A percentile compares a stretch with the other conserved stretches of the same genome.
Conservation (phyloP, 2,797 vertebrate species). For the Lophotriccus pileatus region DNA sequence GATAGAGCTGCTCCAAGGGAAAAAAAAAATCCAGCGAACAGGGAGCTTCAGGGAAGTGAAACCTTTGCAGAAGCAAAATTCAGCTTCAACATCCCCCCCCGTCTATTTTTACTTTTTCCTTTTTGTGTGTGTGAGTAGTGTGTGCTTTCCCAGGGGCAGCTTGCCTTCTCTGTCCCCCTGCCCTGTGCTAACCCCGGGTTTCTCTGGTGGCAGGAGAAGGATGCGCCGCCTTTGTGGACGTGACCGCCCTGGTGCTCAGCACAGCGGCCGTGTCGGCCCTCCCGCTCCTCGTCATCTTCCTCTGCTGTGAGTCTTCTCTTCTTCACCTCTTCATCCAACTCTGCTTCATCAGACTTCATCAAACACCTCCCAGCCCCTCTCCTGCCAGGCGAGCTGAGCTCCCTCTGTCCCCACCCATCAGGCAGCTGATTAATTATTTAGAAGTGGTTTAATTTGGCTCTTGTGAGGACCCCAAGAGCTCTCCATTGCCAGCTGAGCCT, state of each 20-base stretch:
- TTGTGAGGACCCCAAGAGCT: background rate
- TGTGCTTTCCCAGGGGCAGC: accelerated
- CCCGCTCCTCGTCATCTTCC: slow-evolving; percentile 10
- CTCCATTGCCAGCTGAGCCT: background rate
- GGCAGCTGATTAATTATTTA: accelerated
- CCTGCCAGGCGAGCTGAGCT: accelerated
- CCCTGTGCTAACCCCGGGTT: accelerated
- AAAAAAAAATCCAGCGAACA: background rate
- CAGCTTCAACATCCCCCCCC: accelerated
- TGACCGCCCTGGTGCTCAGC: background rate
- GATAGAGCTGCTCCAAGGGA: background rate
- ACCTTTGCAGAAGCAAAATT: background rate
- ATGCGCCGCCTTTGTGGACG: background rate
- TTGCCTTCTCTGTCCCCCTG: background rate
- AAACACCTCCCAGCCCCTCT: background rate
- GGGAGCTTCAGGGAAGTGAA: background rate
- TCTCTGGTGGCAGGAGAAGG: background rate
- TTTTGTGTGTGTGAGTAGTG: no score
- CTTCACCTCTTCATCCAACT: no score
- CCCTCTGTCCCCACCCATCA: background rate
- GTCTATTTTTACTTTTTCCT: accelerated
- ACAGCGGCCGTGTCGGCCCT: background rate
- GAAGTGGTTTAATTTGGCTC: accelerated
- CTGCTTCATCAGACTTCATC: background rate
- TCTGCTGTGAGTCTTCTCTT: slow-evolving; percentile 37